Evolutionary conservation across 2,113 vertebrate species (phyloP).

Genomic region (Speoplatyrhinus poulsoni): DNA sequence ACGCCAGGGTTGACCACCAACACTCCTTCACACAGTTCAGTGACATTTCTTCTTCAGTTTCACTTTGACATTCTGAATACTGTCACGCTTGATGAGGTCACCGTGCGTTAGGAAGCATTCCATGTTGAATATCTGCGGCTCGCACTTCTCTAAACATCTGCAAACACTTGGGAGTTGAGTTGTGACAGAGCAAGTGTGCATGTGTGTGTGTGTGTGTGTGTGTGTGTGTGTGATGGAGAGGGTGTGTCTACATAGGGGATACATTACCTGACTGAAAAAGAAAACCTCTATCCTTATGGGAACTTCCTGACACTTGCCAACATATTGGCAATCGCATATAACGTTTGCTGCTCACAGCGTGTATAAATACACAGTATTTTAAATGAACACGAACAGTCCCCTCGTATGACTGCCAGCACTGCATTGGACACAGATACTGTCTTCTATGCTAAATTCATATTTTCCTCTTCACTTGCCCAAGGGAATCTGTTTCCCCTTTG

Average conservation of each 20-base stretch:
- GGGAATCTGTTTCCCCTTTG: neutral
- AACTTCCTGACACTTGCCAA: slow-evolving; percentile 56
- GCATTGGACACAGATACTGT: neutral
- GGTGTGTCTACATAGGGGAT: slow-evolving; percentile 35
- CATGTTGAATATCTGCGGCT: slow-evolving; percentile 49
- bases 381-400: slow-evolving; percentile 52
- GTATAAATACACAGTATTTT: slow-evolving; percentile 51
- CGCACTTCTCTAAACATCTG: slow-evolving; percentile 28
- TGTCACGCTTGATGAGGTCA: slow-evolving; percentile 37
- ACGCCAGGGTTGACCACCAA: slow-evolving; percentile 19
- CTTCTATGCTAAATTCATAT: slow-evolving; percentile 4
- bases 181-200: slow-evolving; percentile 3
- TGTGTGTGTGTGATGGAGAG: slow-evolving; percentile 5
- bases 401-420: slow-evolving; percentile 32
- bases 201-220: slow-evolving; percentile 10
- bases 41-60: slow-evolving; percentile 14
- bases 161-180: neutral
- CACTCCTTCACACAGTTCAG: slow-evolving; percentile 8
- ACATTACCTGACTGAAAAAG: slow-evolving; percentile 57
- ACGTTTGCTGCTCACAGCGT: slow-evolving; percentile 47
- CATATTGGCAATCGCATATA: slow-evolving; percentile 36
- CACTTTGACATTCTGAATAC: slow-evolving; percentile 14
- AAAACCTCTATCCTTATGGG: slow-evolving; percentile 40
- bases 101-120: slow-evolving; percentile 8
- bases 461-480: neutral